phyloP scores from a whole-genome alignment of 2,888 invertebrate species.

The Flexamia atlantica region DNA sequence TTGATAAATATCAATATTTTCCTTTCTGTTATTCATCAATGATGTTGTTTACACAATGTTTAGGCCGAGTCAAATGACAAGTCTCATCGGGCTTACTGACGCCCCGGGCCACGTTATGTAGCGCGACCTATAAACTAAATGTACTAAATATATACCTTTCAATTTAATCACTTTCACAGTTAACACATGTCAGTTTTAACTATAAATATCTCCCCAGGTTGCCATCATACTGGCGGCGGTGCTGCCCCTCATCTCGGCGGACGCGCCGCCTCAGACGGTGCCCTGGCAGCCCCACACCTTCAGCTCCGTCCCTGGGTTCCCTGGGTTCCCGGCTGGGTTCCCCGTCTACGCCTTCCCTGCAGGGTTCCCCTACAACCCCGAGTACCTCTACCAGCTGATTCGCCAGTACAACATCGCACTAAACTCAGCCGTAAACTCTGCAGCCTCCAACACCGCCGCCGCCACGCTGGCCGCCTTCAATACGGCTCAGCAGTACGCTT shows the following conservation, averaged over 20 bases:
- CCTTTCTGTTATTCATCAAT: no score
- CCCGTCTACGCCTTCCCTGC: background rate
- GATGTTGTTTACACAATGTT: no score
- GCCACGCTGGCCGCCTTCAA: background rate
- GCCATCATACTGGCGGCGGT: background rate
- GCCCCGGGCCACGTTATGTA: no score
- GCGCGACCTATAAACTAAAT: no score
- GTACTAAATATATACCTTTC: no score
- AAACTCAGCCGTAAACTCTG: background rate
- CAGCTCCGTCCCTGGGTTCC: slow-evolving; percentile 13
- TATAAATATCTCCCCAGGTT: background rate
- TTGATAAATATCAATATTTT: no score
- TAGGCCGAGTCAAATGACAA: no score
- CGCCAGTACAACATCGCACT: background rate
- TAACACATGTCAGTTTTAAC: no score
- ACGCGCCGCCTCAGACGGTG: background rate
- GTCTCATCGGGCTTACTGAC: no score
- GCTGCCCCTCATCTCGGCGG: background rate
- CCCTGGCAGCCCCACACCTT: slow-evolving; percentile 15
- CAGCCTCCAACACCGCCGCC: background rate
- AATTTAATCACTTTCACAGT: no score
- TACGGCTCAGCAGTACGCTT: background rate
- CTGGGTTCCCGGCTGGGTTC: slow-evolving; percentile 23
- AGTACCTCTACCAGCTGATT: background rate
- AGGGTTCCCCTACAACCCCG: background rate